Percentiles rank a stretch among this genome's conserved stretches.
These are phyloP conservation scores for Deilephila elpenor DNA, from an alignment of 2,888 invertebrate genomes.

Conservation along the genomic window DNA sequence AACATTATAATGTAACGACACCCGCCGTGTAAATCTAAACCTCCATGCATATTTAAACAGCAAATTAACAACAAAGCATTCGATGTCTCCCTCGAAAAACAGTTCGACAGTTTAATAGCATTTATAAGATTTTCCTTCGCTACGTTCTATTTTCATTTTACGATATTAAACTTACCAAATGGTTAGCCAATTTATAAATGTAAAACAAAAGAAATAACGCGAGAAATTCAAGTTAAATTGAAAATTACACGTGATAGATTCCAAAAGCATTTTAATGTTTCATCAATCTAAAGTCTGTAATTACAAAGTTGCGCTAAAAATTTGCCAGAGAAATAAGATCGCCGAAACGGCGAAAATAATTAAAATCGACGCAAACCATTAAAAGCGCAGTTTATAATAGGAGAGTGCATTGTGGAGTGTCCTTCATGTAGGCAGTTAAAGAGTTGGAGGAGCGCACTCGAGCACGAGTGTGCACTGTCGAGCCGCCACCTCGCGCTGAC, in stretches of 20 bases:
- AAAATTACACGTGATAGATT: conserved; percentile 8
- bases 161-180: not conserved
- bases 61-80: conserved; percentile 9
- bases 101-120: not conserved
- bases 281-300: not conserved
- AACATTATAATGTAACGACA: conserved; percentile 29
- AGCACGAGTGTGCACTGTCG: conserved; percentile 78
- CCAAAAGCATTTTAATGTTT: conserved; percentile 21
- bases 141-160: not conserved
- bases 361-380: conserved; percentile 81
- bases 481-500: conserved; percentile 77
- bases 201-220: conserved; percentile 5
- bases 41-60: conserved; percentile 39
- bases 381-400: conserved; percentile 84
- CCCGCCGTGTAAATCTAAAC: conserved; percentile 43
- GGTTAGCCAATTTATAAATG: not conserved
- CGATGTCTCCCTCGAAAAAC: conserved; percentile 3
- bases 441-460: conserved; percentile 81
- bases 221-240: not conserved
- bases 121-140: not conserved
- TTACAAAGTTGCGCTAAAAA: conserved; percentile 17
- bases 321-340: conserved; percentile 15
- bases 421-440: conserved; percentile 85
- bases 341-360: conserved; percentile 70
- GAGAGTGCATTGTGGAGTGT: conserved; percentile 79